Percentiles rank a stretch among this genome's conserved stretches.
Conservation (phyloP, 2,113 vertebrate species). For the Triplophysa dalaica region DNA sequence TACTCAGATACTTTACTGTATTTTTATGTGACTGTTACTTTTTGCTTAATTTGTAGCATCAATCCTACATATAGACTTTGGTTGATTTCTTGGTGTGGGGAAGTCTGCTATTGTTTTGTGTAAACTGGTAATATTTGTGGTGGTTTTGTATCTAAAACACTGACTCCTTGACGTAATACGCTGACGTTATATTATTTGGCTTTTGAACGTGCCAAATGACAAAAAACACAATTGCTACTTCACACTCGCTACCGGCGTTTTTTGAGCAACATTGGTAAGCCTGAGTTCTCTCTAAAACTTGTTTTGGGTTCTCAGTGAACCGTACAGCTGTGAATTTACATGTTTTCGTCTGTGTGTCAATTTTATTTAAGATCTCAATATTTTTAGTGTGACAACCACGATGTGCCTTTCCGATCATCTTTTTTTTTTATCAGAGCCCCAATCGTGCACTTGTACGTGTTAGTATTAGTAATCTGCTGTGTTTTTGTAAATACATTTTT, state of each 20-base stretch:
- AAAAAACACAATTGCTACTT: not conserved
- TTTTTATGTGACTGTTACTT: not conserved
- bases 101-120: not conserved
- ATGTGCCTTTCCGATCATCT: conserved; percentile 41
- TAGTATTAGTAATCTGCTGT: conserved; percentile 64
- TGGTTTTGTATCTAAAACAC: not conserved
- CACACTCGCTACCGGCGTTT: not conserved
- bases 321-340: conserved; percentile 69
- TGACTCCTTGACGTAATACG: not conserved
- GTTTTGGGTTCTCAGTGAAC: not conserved
- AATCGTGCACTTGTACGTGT: conserved; percentile 71
- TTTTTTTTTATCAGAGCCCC: conserved; percentile 64
- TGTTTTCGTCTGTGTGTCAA: not conserved
- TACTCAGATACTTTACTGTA: not conserved
- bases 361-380: conserved; percentile 64
- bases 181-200: not conserved
- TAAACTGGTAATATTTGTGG: not conserved
- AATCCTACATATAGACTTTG: not conserved
- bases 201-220: not conserved
- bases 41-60: not conserved
- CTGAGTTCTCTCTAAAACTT: conserved; percentile 52
- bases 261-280: conserved; percentile 51
- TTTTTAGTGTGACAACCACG: conserved; percentile 43
- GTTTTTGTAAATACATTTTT: conserved; percentile 50
- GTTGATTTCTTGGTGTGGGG: not conserved